A percentile compares a stretch with the other conserved stretches of the same genome.
phyloP scores from a whole-genome alignment of 2,888 invertebrate species.

The Noctua janthina region DNA sequence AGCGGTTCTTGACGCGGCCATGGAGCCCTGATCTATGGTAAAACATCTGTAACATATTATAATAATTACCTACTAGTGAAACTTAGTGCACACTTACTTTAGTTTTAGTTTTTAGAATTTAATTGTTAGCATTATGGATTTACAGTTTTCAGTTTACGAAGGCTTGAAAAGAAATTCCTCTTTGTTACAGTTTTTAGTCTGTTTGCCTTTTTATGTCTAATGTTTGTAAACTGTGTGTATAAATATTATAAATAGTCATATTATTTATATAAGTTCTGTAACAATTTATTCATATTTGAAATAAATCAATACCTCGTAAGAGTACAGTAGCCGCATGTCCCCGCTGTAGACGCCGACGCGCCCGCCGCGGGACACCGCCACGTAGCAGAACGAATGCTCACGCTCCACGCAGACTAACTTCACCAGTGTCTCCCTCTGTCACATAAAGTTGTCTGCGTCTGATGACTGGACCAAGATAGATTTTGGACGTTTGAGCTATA shows the following conservation, averaged over 20 bases:
- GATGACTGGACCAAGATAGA: neutral
- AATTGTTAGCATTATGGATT: neutral
- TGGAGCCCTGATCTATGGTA: constrained; percentile 88
- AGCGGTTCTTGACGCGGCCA: constrained; percentile 87
- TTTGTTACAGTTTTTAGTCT: neutral
- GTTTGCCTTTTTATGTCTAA: neutral
- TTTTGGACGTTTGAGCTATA: neutral
- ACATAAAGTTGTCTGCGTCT: neutral
- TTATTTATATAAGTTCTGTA: neutral
- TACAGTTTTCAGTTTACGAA: neutral
- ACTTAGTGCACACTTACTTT: neutral
- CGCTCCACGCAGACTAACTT: constrained; percentile 90
- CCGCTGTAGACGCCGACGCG: constrained; percentile 91
- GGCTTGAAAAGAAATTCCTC: neutral
- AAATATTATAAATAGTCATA: neutral
- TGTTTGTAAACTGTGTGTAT: neutral
- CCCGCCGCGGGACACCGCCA: constrained; percentile 90
- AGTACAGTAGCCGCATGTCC: constrained; percentile 86
- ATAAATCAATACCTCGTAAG: constrained; percentile 82
- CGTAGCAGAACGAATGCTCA: constrained; percentile 91
- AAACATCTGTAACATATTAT: constrained; percentile 80
- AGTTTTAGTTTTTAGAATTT: neutral
- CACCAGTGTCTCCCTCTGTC: constrained; percentile 89
- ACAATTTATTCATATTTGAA: neutral
- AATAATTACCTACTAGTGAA: neutral